These are phyloP conservation scores for Gymnodraco acuticeps DNA, from an alignment of 2,797 vertebrate genomes.

Conservation along the genomic window DNA sequence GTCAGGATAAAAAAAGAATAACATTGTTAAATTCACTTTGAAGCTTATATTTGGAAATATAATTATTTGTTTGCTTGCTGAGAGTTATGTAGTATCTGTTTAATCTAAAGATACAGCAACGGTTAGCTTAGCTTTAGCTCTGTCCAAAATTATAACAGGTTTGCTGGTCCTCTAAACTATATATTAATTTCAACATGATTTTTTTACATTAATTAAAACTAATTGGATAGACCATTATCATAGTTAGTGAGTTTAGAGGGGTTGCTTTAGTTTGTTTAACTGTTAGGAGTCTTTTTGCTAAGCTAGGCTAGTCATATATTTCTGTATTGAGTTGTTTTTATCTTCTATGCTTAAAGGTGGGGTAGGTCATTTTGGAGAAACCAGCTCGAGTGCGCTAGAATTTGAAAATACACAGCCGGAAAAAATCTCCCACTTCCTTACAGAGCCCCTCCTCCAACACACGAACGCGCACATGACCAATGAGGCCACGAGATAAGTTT, in stretches of 20 bases:
- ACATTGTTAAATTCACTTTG: too few species aligned
- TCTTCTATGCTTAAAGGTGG: too few species aligned
- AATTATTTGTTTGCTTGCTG: not conserved
- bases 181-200: not conserved
- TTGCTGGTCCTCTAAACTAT: not conserved
- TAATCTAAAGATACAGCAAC: too few species aligned
- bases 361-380: too few species aligned
- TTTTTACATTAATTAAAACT: not conserved
- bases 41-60: not conserved
- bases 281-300: not conserved
- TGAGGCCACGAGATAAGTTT: too few species aligned
- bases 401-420: too few species aligned
- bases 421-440: too few species aligned
- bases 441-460: too few species aligned
- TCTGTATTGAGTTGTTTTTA: not conserved
- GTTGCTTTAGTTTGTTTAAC: not conserved
- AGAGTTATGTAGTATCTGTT: not conserved
- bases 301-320: not conserved
- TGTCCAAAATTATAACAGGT: not conserved
- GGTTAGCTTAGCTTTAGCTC: not conserved
- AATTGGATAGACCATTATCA: not conserved
- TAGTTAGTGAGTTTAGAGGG: not conserved
- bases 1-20: too few species aligned
- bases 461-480: too few species aligned
- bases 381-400: too few species aligned